phyloP scores from a whole-genome alignment of 1,140 invertebrate species.

The Mylabris phalerata region DNA sequence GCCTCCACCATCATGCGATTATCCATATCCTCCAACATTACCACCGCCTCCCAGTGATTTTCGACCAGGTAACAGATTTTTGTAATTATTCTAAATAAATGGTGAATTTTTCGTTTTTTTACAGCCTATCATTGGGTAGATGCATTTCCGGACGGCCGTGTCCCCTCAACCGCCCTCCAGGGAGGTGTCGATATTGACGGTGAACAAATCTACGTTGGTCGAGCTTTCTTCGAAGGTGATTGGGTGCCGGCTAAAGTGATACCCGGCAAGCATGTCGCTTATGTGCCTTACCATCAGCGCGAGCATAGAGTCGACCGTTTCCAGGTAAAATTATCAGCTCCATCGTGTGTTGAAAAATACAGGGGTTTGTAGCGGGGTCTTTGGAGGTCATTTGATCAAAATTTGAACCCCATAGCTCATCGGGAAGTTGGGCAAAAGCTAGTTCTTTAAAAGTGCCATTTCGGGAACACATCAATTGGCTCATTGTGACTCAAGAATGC shows the following conservation, averaged over 20 bases:
- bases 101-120: not conserved
- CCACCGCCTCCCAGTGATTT: slow-evolving; percentile 1
- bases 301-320: slow-evolving; percentile 56
- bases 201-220: slow-evolving; percentile 64
- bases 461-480: too few species aligned
- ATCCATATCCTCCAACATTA: not conserved
- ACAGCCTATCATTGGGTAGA: not conserved
- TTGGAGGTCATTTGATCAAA: not conserved
- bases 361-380: not conserved
- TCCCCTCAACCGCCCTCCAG: slow-evolving; percentile 48
- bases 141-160: slow-evolving; percentile 7
- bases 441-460: too few species aligned
- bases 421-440: too few species aligned
- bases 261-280: slow-evolving; percentile 56
- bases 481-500: too few species aligned
- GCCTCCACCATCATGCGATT: too few species aligned
- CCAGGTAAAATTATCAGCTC: slow-evolving; percentile 48
- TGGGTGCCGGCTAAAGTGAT: slow-evolving; percentile 70
- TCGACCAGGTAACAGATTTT: not conserved
- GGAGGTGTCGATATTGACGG: slow-evolving; percentile 68
- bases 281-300: slow-evolving; percentile 55
- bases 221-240: slow-evolving; percentile 64
- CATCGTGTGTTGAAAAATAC: not conserved
- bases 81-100: too few species aligned
- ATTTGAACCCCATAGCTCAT: too few species aligned